These are phyloP conservation scores for Lasioglossum leucozonium DNA, from an alignment of 2,888 invertebrate genomes.

Conservation along the genomic window DNA sequence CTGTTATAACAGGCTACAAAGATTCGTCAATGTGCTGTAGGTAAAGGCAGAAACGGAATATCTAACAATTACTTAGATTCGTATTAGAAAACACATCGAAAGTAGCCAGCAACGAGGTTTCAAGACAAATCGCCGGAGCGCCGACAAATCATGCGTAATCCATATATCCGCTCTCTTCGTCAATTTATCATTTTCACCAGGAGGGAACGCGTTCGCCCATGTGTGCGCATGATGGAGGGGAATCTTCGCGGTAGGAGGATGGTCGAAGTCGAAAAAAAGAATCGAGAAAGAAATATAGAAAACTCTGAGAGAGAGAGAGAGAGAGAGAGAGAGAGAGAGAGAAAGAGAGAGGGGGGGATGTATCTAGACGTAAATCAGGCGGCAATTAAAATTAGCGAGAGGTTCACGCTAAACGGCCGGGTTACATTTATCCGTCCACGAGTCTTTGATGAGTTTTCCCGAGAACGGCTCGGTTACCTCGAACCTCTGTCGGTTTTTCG, in stretches of 20 bases:
- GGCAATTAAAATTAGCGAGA: conserved; percentile 83
- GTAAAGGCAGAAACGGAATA: no score
- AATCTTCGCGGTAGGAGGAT: background rate
- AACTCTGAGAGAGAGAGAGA: background rate
- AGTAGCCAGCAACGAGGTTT: conserved; percentile 40
- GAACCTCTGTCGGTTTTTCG: conserved; percentile 69
- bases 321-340: background rate
- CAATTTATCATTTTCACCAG: conserved; percentile 53
- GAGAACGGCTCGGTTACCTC: conserved; percentile 71
- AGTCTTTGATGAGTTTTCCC: conserved; percentile 82
- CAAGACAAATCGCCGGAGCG: conserved; percentile 32
- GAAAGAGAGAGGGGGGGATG: conserved; percentile 25
- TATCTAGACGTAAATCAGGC: conserved; percentile 80
- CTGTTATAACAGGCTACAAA: background rate
- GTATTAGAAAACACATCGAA: no score
- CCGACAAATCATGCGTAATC: conserved; percentile 62
- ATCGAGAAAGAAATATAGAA: background rate
- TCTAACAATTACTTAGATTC: no score
- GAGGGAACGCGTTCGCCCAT: background rate
- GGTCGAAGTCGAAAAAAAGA: background rate
- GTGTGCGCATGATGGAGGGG: conserved; percentile 1
- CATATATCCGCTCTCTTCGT: conserved; percentile 51
- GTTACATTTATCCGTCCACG: conserved; percentile 83
- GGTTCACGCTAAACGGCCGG: conserved; percentile 82
- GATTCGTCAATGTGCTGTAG: background rate